Evolutionary conservation across 1,140 invertebrate species (phyloP), one percentile per base, ranked within the genome.

Genomic region (Rhizoglyphus robini): DNA sequence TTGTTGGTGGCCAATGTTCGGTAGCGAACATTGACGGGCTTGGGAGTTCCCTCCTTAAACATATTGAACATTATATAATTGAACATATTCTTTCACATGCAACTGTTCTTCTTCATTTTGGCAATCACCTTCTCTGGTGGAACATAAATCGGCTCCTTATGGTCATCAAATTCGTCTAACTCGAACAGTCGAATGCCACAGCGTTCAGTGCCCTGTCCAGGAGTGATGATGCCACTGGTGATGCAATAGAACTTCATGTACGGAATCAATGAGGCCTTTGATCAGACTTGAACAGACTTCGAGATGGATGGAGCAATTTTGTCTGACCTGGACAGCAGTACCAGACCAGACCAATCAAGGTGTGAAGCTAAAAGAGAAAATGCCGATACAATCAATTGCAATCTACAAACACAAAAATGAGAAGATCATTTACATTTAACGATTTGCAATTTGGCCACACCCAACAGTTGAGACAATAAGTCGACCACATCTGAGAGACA

Each of bases 101-200:
- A 11, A 49, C 34, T 48, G 1, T 1, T 20, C 13, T 31, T 36
- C 23, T 18, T 8, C 34, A 64, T 49, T 25, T 30, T 65, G 1
- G 23, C 4, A 30, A 2, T 65, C 34, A 62, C 13, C n/a, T 67
- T 30, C 25, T 65, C 63, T 15, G 65, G 30, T 30, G 63, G 8
- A 1, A 68, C 30, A 58, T 68, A 46, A 8, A 41, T 48, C 1
- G 68, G 68, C 23, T 68, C 68, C 34, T 68, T 68, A 31, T 70
- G 54, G 31, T 69, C 47, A 15, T 68, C 68, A 4, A 69, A 41
- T 47, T 68, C 68, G 46, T 68, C 68, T n/a, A 68, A 25, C 58
- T 68, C 68, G 29, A 67, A n/a, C 25, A 68, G 30, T 23, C 69
- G 49, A 2, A 68, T 51, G 2, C 68, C 68, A 23, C 67, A 30